Base-by-base conservation (phyloP, 2,113 vertebrate species). In the Megalops atlanticus region DNA sequence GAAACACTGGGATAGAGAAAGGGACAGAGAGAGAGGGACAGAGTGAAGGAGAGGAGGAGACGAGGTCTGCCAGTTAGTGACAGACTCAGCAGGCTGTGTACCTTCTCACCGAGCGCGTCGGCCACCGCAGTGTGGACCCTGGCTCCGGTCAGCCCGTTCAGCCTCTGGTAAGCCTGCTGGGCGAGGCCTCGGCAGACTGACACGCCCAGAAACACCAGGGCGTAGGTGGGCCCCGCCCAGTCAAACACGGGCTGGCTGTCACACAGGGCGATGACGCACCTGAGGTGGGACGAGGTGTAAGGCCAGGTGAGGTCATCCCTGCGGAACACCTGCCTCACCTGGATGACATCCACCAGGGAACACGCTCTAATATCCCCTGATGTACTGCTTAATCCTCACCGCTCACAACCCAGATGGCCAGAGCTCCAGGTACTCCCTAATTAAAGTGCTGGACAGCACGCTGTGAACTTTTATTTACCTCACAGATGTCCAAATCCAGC, bases 101-200 rank as follows among this genome's bases (percentile, higher is more conserved):
- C 90, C 88, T 92, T 93, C 84, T 88, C 92, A 83, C 92, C 92
- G 54, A 93, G 78, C 10, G 91, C 77, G 24, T 88, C 91, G 84
- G 85, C 80, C 81, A 89, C 33, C 0, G 88, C 84, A 4, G 86
- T 91, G 79, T 91, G 89, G 75, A 92, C 81, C 88, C 90, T 94
- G 76, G 87, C 85, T 33, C 86, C 88, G 49, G 87, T 89, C 73
- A 92, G 83, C 71, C 89, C 80, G 40, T 89, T 92, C 77, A 88
- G 86, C 78, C 36, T 43, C 33, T 92, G 90, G 74, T 90, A 84
- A 11, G 87, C 84, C 74, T 93, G 91, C 77, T 89, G 86, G 15
- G 90, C 70, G 6, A 91, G 39, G 0, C 84, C 88, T 49, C 91
- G 87, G 33, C 85, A 84, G 81, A 90, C 64, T 76, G 84, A 80